Evolutionary conservation across 2,888 invertebrate species (phyloP), one percentile per base, ranked within the genome.

Genomic region (Lasioglossum vierecki): DNA sequence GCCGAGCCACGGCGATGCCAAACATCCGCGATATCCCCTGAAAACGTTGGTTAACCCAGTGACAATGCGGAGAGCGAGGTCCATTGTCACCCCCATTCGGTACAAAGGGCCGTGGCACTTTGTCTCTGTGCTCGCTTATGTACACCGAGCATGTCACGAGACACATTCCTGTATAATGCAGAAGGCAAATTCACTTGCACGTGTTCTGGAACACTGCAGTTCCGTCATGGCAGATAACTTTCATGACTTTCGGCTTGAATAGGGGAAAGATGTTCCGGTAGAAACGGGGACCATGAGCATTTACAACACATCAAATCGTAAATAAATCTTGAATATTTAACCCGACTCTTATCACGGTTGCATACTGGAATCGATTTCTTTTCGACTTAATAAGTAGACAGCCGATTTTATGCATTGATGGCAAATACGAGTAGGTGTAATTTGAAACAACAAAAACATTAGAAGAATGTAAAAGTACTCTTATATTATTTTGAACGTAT

Each of bases 31-130:
- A 88, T 83, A 88, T 83, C 77, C 79, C 84, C 77, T 83, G 88
- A 83, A 88, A 90, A 88, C 90, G 92, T 94, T 94, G 93, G 94
- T 94, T 94, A 94, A 94, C 91, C 91, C 89, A 88, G 93, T 93
- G 93, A 94, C 94, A 95, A 95, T 93, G 91, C 93, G 88, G 89
- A 91, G 87, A 90, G 89, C 91, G 84, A 90, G 91, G 88, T 89
- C 92, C 85, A 90, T 89, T 91, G 92, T 90, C 91, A 91, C 89
- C 91, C 91, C 88, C 88, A 82, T 89, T 83, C 87, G 81, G 87
- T 60, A 93, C 92, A 93, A 92, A 92, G 89, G 88, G 85, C 85
- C 70, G 78, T 72, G 80, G 87, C 86, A 92, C 92, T 93, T 91
- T 91, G 91, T 91, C 82, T 91, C 82, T 83, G 49, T 79, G 77